phyloP scores from a whole-genome alignment of 2,888 invertebrate species.

The Strigamia crassipes region DNA sequence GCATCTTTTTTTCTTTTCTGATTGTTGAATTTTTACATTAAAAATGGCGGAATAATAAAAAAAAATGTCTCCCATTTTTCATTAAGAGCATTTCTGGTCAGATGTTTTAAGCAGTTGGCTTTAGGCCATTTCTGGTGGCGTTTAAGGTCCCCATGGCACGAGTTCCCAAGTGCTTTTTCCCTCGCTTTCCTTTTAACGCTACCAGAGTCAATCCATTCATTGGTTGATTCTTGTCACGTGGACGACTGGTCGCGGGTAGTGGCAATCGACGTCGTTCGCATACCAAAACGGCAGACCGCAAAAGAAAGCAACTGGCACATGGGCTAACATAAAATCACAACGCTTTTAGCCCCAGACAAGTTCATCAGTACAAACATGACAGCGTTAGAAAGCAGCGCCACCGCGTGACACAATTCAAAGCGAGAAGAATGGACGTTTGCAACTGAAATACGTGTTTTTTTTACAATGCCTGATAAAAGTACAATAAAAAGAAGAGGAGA shows the following conservation, averaged over 20 bases:
- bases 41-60: too few relatives aligned
- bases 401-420: conserved; percentile 3
- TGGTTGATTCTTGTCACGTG: conserved; percentile 31
- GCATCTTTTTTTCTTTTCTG: too few relatives aligned
- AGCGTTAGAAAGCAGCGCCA: conserved; percentile 20
- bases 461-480: not conserved
- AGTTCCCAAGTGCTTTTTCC: not conserved
- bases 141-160: not conserved
- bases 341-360: conserved; percentile 2
- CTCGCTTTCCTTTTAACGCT: not conserved
- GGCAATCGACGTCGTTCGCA: not conserved
- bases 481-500: not conserved
- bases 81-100: not conserved
- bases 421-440: not conserved
- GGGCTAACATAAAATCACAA: not conserved
- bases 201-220: not conserved
- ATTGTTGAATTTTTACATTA: too few relatives aligned
- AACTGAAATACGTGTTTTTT: not conserved
- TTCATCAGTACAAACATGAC: conserved; percentile 35
- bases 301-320: not conserved
- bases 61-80: not conserved
- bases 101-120: not conserved
- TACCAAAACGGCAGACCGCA: conserved; percentile 23
- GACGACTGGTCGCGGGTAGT: conserved; percentile 1
- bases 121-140: not conserved